phyloP scores from a whole-genome alignment of 1,140 invertebrate species.

The Drosophila orena region DNA sequence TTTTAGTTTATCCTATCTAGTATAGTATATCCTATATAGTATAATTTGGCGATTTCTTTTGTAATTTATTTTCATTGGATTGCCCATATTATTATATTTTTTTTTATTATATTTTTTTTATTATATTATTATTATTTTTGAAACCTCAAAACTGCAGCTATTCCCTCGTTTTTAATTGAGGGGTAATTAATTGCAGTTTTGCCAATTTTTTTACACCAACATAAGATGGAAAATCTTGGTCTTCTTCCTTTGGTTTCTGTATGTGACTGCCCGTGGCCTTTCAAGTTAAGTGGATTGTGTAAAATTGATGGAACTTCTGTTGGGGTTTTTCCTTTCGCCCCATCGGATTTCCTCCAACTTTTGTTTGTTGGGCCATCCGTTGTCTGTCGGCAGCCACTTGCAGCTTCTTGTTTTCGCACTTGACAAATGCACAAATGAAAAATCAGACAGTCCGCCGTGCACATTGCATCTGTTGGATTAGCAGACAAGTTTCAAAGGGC shows the following conservation, averaged over 20 bases:
- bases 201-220: background rate
- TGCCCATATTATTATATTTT: too few species aligned
- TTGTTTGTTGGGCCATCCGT: conserved; percentile 34
- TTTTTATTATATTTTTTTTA: too few species aligned
- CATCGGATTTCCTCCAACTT: conserved; percentile 10
- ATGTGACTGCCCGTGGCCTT: conserved; percentile 34
- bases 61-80: too few species aligned
- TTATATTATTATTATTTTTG: too few species aligned
- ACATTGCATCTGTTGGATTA: conserved; percentile 35
- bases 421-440: conserved; percentile 73
- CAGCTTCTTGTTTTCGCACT: conserved; percentile 50
- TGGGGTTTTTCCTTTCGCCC: conserved; percentile 2
- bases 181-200: conserved; percentile 13
- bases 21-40: too few species aligned
- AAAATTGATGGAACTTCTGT: conserved; percentile 64
- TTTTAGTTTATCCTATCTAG: too few species aligned
- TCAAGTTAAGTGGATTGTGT: conserved; percentile 67
- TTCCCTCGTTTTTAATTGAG: background rate
- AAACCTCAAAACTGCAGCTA: background rate
- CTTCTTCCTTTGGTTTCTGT: background rate
- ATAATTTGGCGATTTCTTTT: too few species aligned
- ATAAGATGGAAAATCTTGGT: background rate
- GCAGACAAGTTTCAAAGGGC: conserved; percentile 5
- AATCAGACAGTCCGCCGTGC: conserved; percentile 49
- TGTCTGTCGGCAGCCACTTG: conserved; percentile 59